phyloP scores from a whole-genome alignment of 2,888 invertebrate species.

The Himalopsyche tibetana region DNA sequence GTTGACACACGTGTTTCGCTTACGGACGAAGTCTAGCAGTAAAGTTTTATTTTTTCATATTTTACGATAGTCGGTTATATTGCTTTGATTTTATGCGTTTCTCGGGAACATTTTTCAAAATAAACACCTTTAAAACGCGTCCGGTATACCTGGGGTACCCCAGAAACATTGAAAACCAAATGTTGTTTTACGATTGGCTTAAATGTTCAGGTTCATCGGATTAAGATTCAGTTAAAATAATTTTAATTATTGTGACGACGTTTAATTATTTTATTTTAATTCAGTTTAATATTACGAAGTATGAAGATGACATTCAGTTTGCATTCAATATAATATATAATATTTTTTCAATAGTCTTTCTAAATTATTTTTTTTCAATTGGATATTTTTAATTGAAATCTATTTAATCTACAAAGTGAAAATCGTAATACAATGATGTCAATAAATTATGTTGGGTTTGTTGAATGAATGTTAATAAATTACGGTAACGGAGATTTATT shows the following conservation, averaged over 20 bases:
- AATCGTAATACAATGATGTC: too few species aligned
- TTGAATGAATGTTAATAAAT: too few species aligned
- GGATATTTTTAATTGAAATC: too few species aligned
- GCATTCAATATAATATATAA: too few species aligned
- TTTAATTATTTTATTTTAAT: too few species aligned
- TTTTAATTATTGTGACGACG: background rate
- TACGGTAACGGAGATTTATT: too few species aligned
- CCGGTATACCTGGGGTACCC: constrained; percentile 41
- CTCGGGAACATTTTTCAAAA: constrained; percentile 33
- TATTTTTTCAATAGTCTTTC: too few species aligned
- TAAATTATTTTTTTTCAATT: too few species aligned
- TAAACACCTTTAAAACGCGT: constrained; percentile 41
- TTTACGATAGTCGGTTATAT: constrained; percentile 44
- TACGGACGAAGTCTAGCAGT: background rate
- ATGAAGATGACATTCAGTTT: too few species aligned
- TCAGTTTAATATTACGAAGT: too few species aligned
- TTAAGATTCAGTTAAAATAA: background rate
- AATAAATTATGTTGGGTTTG: too few species aligned
- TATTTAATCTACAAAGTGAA: too few species aligned
- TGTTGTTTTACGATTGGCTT: constrained; percentile 42
- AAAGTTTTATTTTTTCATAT: constrained; percentile 41
- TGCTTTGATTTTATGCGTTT: constrained; percentile 44
- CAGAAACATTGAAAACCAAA: background rate
- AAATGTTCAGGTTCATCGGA: constrained; percentile 44
- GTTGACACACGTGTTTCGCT: background rate